Evolutionary conservation across 2,113 vertebrate species (phyloP).

Genomic region (Anhinga rufa): DNA sequence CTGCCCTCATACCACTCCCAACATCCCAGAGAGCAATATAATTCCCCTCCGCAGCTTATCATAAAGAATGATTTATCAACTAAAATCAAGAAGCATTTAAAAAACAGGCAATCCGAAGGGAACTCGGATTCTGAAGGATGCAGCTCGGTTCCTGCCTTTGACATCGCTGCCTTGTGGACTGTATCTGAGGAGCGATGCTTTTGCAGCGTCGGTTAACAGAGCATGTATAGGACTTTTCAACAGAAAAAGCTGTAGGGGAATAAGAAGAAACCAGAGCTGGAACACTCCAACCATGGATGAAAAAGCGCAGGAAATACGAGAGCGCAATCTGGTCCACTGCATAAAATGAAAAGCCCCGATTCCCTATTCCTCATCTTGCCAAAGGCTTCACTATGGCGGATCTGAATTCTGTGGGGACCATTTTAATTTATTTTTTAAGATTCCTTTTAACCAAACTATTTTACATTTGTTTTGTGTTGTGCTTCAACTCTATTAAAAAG

Average conservation of each 20-base stretch:
- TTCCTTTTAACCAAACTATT: neutral
- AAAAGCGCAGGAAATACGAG: neutral
- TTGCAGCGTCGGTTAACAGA: neutral
- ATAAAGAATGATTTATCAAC: neutral
- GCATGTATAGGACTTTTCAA: neutral
- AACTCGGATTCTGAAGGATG: rapidly evolving
- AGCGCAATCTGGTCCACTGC: neutral
- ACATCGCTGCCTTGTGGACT: neutral
- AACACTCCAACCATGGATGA: neutral
- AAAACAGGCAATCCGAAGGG: neutral
- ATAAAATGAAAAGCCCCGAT: neutral
- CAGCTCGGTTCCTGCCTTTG: neutral
- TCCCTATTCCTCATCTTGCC: neutral
- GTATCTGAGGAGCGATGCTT: rapidly evolving
- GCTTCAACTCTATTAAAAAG: neutral
- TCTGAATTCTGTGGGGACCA: neutral
- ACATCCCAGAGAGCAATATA: neutral
- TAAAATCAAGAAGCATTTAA: neutral
- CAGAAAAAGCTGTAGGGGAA: neutral
- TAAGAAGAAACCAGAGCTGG: neutral
- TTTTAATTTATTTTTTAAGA: neutral
- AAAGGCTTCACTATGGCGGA: neutral
- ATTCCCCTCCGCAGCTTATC: neutral
- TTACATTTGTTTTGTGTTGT: neutral
- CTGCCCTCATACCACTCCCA: rapidly evolving